Percentiles rank a stretch among this genome's conserved stretches.
These are phyloP conservation scores for Cochlearius cochlearius DNA, from an alignment of 2,113 vertebrate species.

Conservation along the genomic window DNA sequence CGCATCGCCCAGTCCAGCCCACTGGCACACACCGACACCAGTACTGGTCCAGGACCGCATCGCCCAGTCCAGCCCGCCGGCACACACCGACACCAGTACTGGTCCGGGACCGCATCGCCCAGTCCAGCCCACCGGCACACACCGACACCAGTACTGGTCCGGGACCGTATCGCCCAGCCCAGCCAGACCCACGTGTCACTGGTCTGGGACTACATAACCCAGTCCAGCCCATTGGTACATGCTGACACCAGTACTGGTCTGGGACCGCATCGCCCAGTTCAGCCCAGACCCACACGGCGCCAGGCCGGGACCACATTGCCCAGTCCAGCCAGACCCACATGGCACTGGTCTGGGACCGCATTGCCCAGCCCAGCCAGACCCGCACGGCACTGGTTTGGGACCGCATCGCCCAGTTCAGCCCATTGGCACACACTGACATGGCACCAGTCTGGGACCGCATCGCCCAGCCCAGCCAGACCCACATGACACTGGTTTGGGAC, in stretches of 20 bases:
- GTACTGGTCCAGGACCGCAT: not conserved
- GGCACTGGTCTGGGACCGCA: not conserved
- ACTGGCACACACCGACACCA: no score
- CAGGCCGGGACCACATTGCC: no score
- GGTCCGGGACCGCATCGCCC: not conserved
- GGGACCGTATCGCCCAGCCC: no score
- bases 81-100: rapidly evolving
- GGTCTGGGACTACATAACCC: not conserved
- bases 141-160: rapidly evolving
- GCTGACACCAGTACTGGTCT: not conserved
- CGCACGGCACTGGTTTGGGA: no score
- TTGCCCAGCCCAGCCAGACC: not conserved
- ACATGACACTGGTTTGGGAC: rapidly evolving
- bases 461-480: not conserved
- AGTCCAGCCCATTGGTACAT: not conserved
- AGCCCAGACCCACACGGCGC: no score
- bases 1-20: not conserved
- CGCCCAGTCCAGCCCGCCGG: not conserved
- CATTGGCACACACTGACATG: rapidly evolving
- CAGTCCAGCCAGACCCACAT: no score
- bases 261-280: not conserved
- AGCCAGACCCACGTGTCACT: no score
- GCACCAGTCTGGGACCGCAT: no score
- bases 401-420: not conserved
- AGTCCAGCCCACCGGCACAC: not conserved